These are phyloP conservation scores for Clavelina lepadiformis DNA, from an alignment of 23 tunicate genomes.

Conservation along the genomic window DNA sequence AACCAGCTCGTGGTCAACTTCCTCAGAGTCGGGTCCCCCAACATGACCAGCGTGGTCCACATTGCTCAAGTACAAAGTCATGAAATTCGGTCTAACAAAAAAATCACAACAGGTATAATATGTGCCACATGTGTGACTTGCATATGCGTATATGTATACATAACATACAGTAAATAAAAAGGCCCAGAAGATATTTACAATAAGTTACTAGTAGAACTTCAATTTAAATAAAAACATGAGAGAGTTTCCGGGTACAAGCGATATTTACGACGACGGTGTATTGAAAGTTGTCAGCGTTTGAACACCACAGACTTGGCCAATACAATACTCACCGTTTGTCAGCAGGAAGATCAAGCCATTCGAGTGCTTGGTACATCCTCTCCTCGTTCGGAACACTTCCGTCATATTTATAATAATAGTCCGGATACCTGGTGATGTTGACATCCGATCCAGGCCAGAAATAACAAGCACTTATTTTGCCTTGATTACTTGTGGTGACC, in stretches of 20 bases:
- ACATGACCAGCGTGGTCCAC: slow-evolving; percentile 76
- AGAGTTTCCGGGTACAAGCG: too few relatives aligned
- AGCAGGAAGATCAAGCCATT: slow-evolving; percentile 62
- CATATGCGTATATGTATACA: too few relatives aligned
- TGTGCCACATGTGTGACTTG: too few relatives aligned
- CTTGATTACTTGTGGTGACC: slow-evolving; percentile 54
- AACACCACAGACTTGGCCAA: too few relatives aligned
- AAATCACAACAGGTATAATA: too few relatives aligned
- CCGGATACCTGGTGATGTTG: slow-evolving; percentile 60
- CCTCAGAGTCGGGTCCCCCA: slow-evolving; percentile 45
- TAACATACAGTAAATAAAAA: too few relatives aligned
- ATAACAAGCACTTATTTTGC: slow-evolving; percentile 39
- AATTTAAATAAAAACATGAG: too few relatives aligned
- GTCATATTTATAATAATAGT: slow-evolving; percentile 37
- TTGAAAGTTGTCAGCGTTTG: too few relatives aligned
- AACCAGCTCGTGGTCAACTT: slow-evolving; percentile 20
- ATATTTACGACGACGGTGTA: too few relatives aligned
- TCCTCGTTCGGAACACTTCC: slow-evolving; percentile 43
- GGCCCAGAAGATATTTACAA: too few relatives aligned
- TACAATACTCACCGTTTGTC: slow-evolving; percentile 46
- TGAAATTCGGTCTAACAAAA: slow-evolving; percentile 43
- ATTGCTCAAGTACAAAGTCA: slow-evolving; percentile 47
- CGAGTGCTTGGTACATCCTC: slow-evolving; percentile 39
- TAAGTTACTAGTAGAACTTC: too few relatives aligned
- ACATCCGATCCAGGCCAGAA: slow-evolving; percentile 76